Evolutionary conservation across 1,140 invertebrate species (phyloP), one percentile per base, ranked within the genome.

Genomic region (Chionoecetes opilio): DNA sequence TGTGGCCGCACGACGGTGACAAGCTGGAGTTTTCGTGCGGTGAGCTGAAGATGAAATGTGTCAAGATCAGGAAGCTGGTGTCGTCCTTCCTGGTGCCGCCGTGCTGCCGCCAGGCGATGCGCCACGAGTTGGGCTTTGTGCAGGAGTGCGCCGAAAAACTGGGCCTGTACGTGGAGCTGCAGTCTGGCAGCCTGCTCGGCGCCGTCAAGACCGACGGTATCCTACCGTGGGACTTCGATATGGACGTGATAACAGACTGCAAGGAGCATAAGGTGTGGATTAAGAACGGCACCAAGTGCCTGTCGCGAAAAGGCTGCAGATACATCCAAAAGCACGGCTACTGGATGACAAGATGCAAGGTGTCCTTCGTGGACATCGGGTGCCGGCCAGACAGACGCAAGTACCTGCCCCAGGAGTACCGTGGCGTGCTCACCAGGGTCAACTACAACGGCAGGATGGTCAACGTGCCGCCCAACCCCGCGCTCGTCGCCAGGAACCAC

Each of bases 211-310:
- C 96, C 6, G 96, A 96, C 85, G 95, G 96, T 14, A 34, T 93
- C 8, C 86, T 97, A 31, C 97, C 97, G 37, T 97, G 97, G 97
- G 97, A 97, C 94, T 88, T 96, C 31, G 97, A 97, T 93, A 96
- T 93, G 29, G 97, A 97, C 92, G 41, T 96, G 3, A 82, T 93
- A 82, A 82, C 63, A 21, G n/a, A 32, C 94, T 97, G 95, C 38
- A 89, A 53, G 91, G 94, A 85, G 88, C 89, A 35, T 95, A 96
- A 63, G 93, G 94, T 46, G 34, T 34, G 11, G 84, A 96, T 53
- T 41, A 84, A 87, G 26, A 89, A 94, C 86, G 85, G 89, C 86
- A 34, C 87, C 85, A 35, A 86, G 26, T 92, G 35, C 93, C 34
- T 88, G 63, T 29, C 0, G 35, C 46, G 91, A 82, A 92, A 96